phyloP scores from a whole-genome alignment of 1,140 invertebrate genomes.

The Sarcophaga peregrina region DNA sequence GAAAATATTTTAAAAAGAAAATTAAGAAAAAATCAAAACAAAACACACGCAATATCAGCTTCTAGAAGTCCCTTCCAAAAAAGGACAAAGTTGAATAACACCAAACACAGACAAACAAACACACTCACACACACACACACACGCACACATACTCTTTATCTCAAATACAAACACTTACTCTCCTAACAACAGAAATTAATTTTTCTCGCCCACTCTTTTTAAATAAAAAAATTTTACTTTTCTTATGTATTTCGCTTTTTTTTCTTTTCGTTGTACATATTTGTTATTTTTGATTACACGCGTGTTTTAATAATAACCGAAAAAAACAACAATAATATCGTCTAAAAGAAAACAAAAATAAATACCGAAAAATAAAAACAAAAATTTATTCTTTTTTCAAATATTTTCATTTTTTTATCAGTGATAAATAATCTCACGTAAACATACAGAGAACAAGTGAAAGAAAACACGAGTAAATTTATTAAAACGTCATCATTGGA shows the following conservation, averaged over 20 bases:
- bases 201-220: not conserved
- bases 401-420: not conserved
- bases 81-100: constrained; percentile 10
- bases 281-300: not conserved
- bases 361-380: too few relatives aligned
- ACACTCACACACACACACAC: not conserved
- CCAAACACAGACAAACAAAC: not conserved
- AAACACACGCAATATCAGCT: too few relatives aligned
- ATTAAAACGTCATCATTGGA: not conserved
- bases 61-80: not conserved
- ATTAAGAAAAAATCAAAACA: too few relatives aligned
- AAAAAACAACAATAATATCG: not conserved
- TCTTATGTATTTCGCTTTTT: not conserved
- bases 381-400: not conserved
- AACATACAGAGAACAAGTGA: too few relatives aligned
- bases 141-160: too few relatives aligned
- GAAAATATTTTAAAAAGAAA: not conserved
- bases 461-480: too few relatives aligned
- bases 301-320: constrained; percentile 5
- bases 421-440: too few relatives aligned
- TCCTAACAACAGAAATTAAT: not conserved
- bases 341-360: not conserved
- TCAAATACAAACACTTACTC: too few relatives aligned
- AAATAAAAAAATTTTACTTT: not conserved
- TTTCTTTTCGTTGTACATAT: not conserved